Evolutionary conservation across 2,888 invertebrate species (phyloP), one percentile per base, ranked within the genome.

Genomic region (Phengaris alcon): DNA sequence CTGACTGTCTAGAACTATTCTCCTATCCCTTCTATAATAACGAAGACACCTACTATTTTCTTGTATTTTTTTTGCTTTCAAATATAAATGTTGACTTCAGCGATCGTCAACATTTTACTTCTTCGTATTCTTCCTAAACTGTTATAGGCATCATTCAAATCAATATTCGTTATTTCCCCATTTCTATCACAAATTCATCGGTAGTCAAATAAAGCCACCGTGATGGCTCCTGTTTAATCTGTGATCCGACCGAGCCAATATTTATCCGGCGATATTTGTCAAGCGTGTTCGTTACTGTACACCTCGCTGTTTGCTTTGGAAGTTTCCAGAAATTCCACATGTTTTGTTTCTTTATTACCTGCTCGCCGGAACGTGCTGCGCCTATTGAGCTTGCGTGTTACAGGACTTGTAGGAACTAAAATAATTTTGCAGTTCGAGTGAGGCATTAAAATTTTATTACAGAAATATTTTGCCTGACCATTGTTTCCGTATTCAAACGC

Each of bases 281-380:
- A 88, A 90, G 89, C 89, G 88, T 89, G 91, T 89, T 88, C 89
- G 88, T 90, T 86, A 91, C 88, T 89, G 91, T 90, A 91, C 90
- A 93, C 92, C 89, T 89, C 88, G 52, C 72, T 72, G 72, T 72
- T 72, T 72, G 72, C 54, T 72, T 72, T 35, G 52, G 15, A 51
- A 15, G 54, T 72, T 72, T 72, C 72, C 72, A 72, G 72, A 72
- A 52, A 72, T 54, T 72, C 52, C 72, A 64, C 64, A 64, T 54
- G 72, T 52, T 72, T 72, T 52, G 72, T 52, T 72, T 22, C 54
- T 54, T 72, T 72, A 52, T 72, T 72, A 72, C 52, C 83, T 84
- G 84, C 87, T 82, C 70, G 75, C 81, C 81, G 79, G 81, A 44
- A 44, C 64, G 64, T 64, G 64, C 64, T 64, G 64, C 64, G 64